phyloP scores from a whole-genome alignment of 2,797 vertebrate genomes.

The Botia almorhae region DNA sequence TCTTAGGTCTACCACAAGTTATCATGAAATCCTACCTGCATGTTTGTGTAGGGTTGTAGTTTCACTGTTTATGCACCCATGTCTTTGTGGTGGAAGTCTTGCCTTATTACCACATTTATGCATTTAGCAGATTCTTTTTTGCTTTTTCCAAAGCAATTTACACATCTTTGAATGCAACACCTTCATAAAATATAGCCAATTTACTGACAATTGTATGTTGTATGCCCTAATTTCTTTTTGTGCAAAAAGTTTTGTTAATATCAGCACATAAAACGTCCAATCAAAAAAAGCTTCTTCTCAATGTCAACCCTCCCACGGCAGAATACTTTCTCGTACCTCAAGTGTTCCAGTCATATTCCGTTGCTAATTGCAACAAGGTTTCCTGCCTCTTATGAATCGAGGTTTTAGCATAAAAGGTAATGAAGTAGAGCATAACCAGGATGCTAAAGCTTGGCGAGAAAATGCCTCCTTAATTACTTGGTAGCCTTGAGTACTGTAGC shows the following conservation, averaged over 20 bases:
- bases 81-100: conserved; percentile 23
- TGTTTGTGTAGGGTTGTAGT: conserved; percentile 51
- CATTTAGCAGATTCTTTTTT: too few relatives aligned
- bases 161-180: conserved; percentile 5
- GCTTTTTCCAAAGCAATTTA: too few relatives aligned
- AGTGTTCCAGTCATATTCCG: conserved; percentile 70
- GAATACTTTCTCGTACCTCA: conserved; percentile 39
- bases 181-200: neutral
- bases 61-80: conserved; percentile 46
- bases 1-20: conserved; percentile 87
- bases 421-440: conserved; percentile 81
- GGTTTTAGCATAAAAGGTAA: conserved; percentile 82
- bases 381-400: conserved; percentile 79
- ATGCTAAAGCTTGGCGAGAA: conserved; percentile 78
- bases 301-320: conserved; percentile 33
- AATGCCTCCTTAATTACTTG: conserved; percentile 84
- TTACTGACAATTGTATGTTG: neutral
- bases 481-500: conserved; percentile 76
- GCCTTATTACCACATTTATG: conserved; percentile 13
- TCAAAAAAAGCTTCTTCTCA: conserved; percentile 42
- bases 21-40: conserved; percentile 90
- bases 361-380: conserved; percentile 80
- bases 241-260: conserved; percentile 10
- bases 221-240: neutral
- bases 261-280: conserved; percentile 29